Base-by-base conservation (phyloP, 2,113 vertebrate genomes). In the Leucopternis melanops region DNA sequence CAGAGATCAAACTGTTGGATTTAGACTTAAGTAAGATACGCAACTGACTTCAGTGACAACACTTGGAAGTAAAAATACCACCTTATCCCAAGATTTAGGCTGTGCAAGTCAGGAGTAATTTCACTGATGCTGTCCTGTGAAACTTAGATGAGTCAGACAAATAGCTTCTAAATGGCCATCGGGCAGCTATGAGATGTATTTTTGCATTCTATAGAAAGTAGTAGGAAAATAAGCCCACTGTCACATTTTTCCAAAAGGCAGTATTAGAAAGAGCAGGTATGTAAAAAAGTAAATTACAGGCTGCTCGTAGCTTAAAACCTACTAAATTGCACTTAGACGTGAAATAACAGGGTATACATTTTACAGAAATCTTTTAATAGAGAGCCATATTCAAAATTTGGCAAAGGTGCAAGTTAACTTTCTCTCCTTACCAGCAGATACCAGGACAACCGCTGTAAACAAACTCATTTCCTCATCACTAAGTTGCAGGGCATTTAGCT, bases 361-460 rank as follows among this genome's bases (percentile, higher is more conserved):
- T 65, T 27, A 86, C 26, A 86, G n/a, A 40, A 17, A 75, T 75
- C 57, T 86, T 75, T 59, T 66, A 19, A 13, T 1, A 63, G 16
- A 62, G 55, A 89, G 32, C 17, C 34, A 62, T 40, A 65, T 8
- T 75, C 36, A 54, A 57, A 20, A 36, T 42, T 50, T 61, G 44
- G 22, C 67, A 71, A 71, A 92, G 49, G 18, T 38, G 3, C 44
- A 72, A 74, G 73, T 55, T 72, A 95, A 91, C 47, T 83, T 93
- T 90, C 85, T 84, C 45, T 96, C 87, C 98, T 98, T 98, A 99
- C 99, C 99, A 95, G 99, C 99, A 92, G 99, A 99, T 42, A 99
- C 99, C 23, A 99, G 98, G 93, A 99, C 99, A 93, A 99, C 99
- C 1, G 99, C 99, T 26, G 99, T 99, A 97, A 99, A 99, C 89